Evolutionary conservation across 1,140 invertebrate genomes (phyloP), one percentile per base, ranked within the genome.

Genomic region (Ostrea edulis): DNA sequence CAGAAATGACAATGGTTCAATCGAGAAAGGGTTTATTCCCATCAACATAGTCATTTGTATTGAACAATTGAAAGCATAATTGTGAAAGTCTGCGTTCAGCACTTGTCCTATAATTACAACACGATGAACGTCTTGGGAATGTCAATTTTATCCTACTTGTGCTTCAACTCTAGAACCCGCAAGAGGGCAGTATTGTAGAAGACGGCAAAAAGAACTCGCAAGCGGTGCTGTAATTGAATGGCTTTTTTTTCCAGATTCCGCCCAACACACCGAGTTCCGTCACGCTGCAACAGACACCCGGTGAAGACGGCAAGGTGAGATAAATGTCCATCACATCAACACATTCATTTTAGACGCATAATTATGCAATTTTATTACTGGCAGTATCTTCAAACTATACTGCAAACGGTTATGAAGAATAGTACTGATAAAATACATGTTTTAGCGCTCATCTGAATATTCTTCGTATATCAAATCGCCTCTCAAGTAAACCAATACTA

Each of bases 191-290:
- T 20, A 20, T 17, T 20, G 17, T 20, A 2, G 55, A 20, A 0
- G 14, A 62, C 9, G 2, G 14, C 1, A 55, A 55, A 12, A 55
- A 9, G 0, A 62, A n/a, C 0, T 62, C 12, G 20, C 14, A n/a
- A 62, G n/a, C n/a, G 17, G 17, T 62, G 20, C n/a, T n/a, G 17
- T 62, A 62, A 62, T n/a, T 62, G 14, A 62, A 20, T 62, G 17
- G 17, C 14, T 77, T 77, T 25, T 65, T 87, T 17, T 91, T 93
- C 71, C 92, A 97, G 96, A 96, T 99, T 92, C 98, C 98, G 65
- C 98, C 98, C 17, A 98, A 99, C 95, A 98, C 98, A 95, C 98
- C 98, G 55, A 98, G 98, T 9, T 99, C 98, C 0, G 98, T 99
- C 0, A 99, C 98, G 55, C 95, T 99, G 86, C 98, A 99, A 95